Percentiles rank a stretch among this genome's conserved stretches.
Evolutionary conservation across 1,140 invertebrate species (phyloP).

Genomic region (Teleogryllus occipitalis): DNA sequence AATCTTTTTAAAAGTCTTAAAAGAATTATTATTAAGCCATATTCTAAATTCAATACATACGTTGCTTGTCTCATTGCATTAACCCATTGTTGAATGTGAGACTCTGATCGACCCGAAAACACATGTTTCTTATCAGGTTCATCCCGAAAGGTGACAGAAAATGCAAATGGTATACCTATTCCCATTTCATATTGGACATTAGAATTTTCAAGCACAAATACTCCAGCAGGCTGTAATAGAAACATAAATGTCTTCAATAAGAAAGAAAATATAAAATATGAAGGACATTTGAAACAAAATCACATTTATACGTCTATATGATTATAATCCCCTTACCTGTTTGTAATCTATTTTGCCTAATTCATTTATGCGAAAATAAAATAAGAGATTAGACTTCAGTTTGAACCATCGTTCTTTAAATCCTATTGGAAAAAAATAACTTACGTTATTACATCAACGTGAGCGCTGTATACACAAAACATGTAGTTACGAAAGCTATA

Average conservation of each 20-base stretch:
- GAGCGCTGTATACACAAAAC: no score
- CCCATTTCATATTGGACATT: constrained; percentile 51
- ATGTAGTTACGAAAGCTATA: neutral
- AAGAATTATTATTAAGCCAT: neutral
- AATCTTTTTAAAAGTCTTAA: neutral
- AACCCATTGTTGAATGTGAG: constrained; percentile 52
- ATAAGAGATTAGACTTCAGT: constrained; percentile 56
- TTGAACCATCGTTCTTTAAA: constrained; percentile 67
- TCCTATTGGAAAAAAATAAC: constrained; percentile 33
- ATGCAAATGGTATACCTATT: constrained; percentile 53
- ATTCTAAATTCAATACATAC: constrained; percentile 23
- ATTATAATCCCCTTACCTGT: constrained; percentile 29
- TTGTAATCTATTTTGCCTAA: constrained; percentile 52
- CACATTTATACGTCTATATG: neutral
- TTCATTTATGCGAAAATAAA: constrained; percentile 64
- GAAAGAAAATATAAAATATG: neutral
- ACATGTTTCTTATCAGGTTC: constrained; percentile 56
- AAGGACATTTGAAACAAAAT: neutral
- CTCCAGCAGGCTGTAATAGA: constrained; percentile 46
- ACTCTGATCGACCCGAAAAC: constrained; percentile 52
- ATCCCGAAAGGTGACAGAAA: constrained; percentile 55
- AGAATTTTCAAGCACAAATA: constrained; percentile 60
- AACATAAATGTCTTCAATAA: neutral
- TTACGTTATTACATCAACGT: no score
- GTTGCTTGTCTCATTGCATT: constrained; percentile 44